Percentiles rank a stretch among this genome's conserved stretches.
These are phyloP conservation scores for Syngnathus floridae DNA, from an alignment of 2,113 vertebrate genomes.

Conservation along the genomic window DNA sequence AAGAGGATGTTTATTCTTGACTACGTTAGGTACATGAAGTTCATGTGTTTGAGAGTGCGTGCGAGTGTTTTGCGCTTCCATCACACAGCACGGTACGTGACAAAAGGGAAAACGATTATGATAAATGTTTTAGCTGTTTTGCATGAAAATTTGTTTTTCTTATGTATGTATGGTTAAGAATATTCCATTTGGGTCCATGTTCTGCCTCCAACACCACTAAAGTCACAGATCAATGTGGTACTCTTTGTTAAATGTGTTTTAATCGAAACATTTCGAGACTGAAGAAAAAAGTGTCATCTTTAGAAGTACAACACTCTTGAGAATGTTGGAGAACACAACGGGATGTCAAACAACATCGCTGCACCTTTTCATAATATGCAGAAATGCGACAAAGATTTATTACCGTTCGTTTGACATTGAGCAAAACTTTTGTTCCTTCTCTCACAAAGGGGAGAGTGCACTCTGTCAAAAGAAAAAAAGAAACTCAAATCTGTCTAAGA, in stretches of 20 bases:
- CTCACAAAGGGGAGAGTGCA: constrained; percentile 12
- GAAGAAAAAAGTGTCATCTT: not conserved
- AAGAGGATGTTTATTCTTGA: constrained; percentile 1
- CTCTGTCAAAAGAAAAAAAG: constrained; percentile 10
- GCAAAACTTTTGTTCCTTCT: constrained; percentile 26
- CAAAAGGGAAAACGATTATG: not conserved
- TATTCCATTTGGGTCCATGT: no score
- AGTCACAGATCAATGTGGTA: no score
- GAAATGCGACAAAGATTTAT: constrained; percentile 31
- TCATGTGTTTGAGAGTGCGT: not conserved
- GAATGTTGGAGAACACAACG: constrained; percentile 5
- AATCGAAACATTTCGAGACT: not conserved
- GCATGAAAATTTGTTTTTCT: no score
- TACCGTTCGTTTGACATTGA: constrained; percentile 48
- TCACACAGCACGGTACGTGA: not conserved
- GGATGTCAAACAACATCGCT: constrained; percentile 5
- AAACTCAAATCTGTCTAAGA: constrained; percentile 16
- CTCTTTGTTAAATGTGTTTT: no score
- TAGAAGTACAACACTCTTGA: not conserved
- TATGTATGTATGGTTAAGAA: no score
- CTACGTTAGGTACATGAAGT: not conserved
- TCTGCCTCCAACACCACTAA: no score
- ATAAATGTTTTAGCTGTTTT: no score
- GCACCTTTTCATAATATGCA: constrained; percentile 42
- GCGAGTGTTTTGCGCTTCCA: not conserved